A percentile compares a stretch with the other conserved stretches of the same genome.
Conservation (phyloP, 2,888 invertebrate species). For the Caenorhabditis japonica region DNA sequence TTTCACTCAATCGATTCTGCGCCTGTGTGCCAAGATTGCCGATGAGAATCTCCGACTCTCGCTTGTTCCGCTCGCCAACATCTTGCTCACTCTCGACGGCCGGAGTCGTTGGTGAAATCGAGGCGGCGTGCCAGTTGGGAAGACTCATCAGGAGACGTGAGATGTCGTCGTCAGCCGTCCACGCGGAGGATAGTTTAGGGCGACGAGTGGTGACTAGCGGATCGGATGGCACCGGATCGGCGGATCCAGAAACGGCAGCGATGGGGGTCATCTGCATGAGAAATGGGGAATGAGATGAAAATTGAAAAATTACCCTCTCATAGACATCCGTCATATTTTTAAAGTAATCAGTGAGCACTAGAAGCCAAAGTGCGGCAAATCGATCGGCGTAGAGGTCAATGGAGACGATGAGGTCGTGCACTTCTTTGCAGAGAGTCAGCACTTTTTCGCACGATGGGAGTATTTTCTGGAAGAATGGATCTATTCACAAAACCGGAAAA, state of each 20-base stretch:
- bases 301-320: slow-evolving; percentile 53
- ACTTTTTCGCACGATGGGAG: slow-evolving; percentile 67
- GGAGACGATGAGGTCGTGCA: slow-evolving; percentile 69
- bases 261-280: slow-evolving; percentile 58
- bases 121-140: slow-evolving; percentile 82
- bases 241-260: too few relatives aligned
- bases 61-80: slow-evolving; percentile 85
- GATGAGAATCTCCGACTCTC: slow-evolving; percentile 93
- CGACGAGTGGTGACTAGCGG: slow-evolving; percentile 76
- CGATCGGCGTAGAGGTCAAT: slow-evolving; percentile 75
- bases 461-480: slow-evolving; percentile 55
- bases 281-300: background rate
- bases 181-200: slow-evolving; percentile 86
- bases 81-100: slow-evolving; percentile 79
- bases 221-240: too few relatives aligned
- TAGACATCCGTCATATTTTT: slow-evolving; percentile 68
- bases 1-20: slow-evolving; percentile 78
- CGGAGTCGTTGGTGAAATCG: slow-evolving; percentile 63
- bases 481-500: slow-evolving; percentile 12
- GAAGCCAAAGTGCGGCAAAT: slow-evolving; percentile 76
- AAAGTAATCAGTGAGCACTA: slow-evolving; percentile 73
- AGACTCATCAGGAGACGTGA: slow-evolving; percentile 89
- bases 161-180: slow-evolving; percentile 95
- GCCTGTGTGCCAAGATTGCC: slow-evolving; percentile 83
- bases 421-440: slow-evolving; percentile 70